Conservation (phyloP, 2,888 invertebrate genomes). For the Heteromyza rotundicornis region DNA sequence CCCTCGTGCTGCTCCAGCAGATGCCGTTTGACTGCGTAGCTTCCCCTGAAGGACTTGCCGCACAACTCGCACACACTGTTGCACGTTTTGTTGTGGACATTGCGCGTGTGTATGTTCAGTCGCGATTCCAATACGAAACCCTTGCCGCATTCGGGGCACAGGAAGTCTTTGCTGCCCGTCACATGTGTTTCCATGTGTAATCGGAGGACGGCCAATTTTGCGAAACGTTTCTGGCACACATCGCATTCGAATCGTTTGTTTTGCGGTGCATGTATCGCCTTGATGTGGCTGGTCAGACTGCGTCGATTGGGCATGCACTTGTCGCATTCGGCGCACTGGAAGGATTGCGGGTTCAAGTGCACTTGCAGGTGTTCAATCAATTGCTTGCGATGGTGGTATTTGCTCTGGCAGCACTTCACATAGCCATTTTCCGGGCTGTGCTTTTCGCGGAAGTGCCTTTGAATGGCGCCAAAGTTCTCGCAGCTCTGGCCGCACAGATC, state of each 20-base stretch:
- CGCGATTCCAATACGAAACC: conserved; percentile 26
- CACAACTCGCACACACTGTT: conserved; percentile 33
- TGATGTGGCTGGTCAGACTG: conserved; percentile 33
- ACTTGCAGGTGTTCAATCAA: conserved; percentile 39
- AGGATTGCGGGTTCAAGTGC: conserved; percentile 38
- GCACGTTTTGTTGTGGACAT: conserved; percentile 27
- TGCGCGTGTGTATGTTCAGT: conserved; percentile 31
- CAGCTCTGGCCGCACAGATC: conserved; percentile 28
- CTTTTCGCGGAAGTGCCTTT: conserved; percentile 31
- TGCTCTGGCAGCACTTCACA: conserved; percentile 38
- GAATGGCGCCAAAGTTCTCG: conserved; percentile 30
- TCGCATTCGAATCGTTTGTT: conserved; percentile 29
- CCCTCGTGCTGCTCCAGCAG: conserved; percentile 31
- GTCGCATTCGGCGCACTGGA: conserved; percentile 37
- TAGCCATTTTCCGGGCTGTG: conserved; percentile 33
- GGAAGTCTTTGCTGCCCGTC: conserved; percentile 29
- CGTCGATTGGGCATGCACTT: conserved; percentile 30
- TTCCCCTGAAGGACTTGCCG: conserved; percentile 31
- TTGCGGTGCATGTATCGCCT: conserved; percentile 28
- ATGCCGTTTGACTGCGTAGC: conserved; percentile 30
- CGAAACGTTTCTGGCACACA: conserved; percentile 33
- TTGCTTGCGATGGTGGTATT: conserved; percentile 35
- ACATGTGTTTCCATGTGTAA: conserved; percentile 34
- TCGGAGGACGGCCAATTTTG: conserved; percentile 29
- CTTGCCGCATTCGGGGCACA: conserved; percentile 39